Percentiles rank a stretch among this genome's conserved stretches.
These are phyloP conservation scores for Cassiopea xamachana DNA, from an alignment of 30 jellyfish, hydroid and myxozoan genomes.

Conservation along the genomic window DNA sequence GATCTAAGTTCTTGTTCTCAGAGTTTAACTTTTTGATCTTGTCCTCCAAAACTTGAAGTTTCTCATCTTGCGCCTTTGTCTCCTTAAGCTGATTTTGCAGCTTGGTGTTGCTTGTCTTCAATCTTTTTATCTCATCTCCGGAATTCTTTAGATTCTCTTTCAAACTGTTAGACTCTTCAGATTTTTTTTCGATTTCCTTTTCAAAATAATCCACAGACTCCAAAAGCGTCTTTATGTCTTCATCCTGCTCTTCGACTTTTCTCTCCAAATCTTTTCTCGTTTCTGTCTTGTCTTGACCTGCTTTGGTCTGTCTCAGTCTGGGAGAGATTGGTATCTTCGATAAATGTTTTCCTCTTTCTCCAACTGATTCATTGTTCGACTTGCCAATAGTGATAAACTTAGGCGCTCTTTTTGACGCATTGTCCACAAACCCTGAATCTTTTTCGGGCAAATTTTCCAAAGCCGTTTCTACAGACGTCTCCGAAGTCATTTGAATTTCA, in stretches of 20 bases:
- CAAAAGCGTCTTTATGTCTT: slow-evolving; percentile 55
- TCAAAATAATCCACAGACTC: slow-evolving; percentile 74
- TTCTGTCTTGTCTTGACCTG: neutral
- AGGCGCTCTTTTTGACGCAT: slow-evolving; percentile 44
- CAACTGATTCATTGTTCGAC: neutral
- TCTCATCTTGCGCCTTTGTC: slow-evolving; percentile 48
- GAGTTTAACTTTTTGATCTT: slow-evolving; percentile 34
- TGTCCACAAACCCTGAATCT: neutral
- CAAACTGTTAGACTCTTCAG: slow-evolving; percentile 56
- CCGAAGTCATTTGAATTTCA: slow-evolving; percentile 37
- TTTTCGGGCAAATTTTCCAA: neutral
- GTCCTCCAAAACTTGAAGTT: slow-evolving; percentile 46
- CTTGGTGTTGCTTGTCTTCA: slow-evolving; percentile 30
- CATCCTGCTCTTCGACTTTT: slow-evolving; percentile 65
- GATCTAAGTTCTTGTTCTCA: slow-evolving; percentile 58
- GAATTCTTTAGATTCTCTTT: slow-evolving; percentile 58
- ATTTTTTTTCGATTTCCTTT: slow-evolving; percentile 73
- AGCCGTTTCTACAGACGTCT: slow-evolving; percentile 32
- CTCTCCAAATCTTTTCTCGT: slow-evolving; percentile 13
- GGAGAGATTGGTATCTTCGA: slow-evolving; percentile 73
- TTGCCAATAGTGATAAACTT: slow-evolving; percentile 23
- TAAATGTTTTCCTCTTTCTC: slow-evolving; percentile 7
- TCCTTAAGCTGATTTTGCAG: slow-evolving; percentile 43
- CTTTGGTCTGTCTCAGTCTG: slow-evolving; percentile 17
- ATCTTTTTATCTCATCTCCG: slow-evolving; percentile 42